These are phyloP conservation scores for Palythoa caribaeorum DNA, from an alignment of 92 coral and sea anemone genomes.

Conservation along the genomic window DNA sequence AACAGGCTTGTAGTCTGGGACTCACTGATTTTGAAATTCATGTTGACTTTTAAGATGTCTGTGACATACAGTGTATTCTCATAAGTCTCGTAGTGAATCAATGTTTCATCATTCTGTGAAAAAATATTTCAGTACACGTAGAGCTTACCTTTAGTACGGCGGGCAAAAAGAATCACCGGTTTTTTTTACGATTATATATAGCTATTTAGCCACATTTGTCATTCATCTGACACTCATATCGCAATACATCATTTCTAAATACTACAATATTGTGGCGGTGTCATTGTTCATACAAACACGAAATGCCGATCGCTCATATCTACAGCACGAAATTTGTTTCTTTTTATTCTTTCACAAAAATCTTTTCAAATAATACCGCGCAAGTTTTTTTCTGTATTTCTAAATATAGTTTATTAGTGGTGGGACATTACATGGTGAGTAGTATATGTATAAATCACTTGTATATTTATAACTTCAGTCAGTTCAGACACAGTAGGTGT, in stretches of 20 bases:
- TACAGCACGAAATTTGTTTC: neutral
- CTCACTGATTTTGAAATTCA: neutral
- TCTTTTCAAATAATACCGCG: neutral
- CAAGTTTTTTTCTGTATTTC: neutral
- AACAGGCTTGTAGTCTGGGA: neutral
- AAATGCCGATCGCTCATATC: neutral
- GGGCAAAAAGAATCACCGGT: too few relatives aligned
- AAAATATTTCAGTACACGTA: neutral
- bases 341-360: neutral
- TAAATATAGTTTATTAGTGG: neutral
- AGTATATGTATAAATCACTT: neutral
- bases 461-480: neutral
- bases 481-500: neutral
- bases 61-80: neutral
- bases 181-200: neutral
- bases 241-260: constrained; percentile 15
- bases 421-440: neutral
- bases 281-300: constrained; percentile 4
- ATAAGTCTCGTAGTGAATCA: neutral
- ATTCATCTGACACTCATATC: neutral
- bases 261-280: neutral
- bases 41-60: neutral
- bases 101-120: neutral
- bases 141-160: neutral
- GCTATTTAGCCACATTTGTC: neutral